Evolutionary conservation across 2,113 vertebrate species (phyloP).

Genomic region (Carassius auratus): DNA sequence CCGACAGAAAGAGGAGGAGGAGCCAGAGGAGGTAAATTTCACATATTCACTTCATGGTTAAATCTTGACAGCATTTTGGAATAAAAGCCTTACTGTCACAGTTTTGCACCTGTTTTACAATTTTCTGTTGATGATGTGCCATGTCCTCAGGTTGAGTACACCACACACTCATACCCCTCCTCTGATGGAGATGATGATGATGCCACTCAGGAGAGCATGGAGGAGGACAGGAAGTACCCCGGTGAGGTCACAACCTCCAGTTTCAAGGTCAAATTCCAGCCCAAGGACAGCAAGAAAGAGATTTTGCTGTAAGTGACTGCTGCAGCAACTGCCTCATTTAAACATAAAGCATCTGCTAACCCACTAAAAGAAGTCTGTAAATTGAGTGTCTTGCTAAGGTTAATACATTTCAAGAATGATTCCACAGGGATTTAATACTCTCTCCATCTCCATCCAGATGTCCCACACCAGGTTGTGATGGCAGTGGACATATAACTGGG

Average conservation of each 20-base stretch:
- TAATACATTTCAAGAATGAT: neutral
- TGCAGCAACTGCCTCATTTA: neutral
- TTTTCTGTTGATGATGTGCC: neutral
- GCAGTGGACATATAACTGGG: constrained; percentile 97
- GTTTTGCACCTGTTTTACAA: too few species aligned
- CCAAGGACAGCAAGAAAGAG: constrained; percentile 98
- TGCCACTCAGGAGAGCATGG: constrained; percentile 83
- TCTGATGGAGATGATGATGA: constrained; percentile 96
- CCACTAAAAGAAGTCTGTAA: neutral
- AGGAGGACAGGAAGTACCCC: constrained; percentile 94
- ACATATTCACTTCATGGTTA: neutral
- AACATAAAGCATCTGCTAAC: neutral
- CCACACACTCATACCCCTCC: constrained; percentile 89
- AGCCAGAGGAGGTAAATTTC: constrained; percentile 87
- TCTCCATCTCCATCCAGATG: constrained; percentile 79
- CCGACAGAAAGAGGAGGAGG: constrained; percentile 89
- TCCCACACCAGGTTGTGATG: constrained; percentile 97
- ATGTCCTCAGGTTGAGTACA: constrained; percentile 82
- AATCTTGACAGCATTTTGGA: neutral
- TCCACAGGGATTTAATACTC: neutral
- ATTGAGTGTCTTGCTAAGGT: neutral
- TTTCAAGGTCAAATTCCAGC: constrained; percentile 93
- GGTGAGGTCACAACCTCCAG: constrained; percentile 94
- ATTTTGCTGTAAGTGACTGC: constrained; percentile 87
- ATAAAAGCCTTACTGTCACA: too few species aligned